Evolutionary conservation across 2,113 vertebrate genomes (phyloP).

Genomic region (Oxyruncus cristatus): DNA sequence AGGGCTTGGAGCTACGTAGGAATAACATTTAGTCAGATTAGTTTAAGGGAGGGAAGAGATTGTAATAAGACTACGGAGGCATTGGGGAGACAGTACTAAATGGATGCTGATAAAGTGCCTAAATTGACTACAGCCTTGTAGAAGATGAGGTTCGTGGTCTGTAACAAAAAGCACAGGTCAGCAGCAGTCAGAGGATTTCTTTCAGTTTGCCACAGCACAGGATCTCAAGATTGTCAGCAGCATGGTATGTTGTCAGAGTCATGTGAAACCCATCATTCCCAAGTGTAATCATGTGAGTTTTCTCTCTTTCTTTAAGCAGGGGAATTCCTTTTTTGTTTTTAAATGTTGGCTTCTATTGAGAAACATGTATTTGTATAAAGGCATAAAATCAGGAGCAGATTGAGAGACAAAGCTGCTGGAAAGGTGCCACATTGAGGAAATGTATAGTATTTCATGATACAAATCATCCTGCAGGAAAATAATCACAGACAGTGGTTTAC

Average conservation of each 20-base stretch:
- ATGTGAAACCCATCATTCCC: slow-evolving; percentile 1
- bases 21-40: background rate
- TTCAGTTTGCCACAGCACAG: background rate
- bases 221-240: background rate
- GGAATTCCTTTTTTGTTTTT: slow-evolving; percentile 44
- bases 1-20: background rate
- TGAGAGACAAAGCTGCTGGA: slow-evolving; percentile 18
- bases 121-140: background rate
- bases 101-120: background rate
- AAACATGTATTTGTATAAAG: background rate
- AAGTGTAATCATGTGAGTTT: background rate
- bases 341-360: background rate
- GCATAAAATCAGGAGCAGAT: slow-evolving; percentile 31
- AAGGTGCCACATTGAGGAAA: background rate
- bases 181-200: background rate
- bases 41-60: background rate
- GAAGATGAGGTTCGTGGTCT: background rate
- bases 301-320: slow-evolving; percentile 13
- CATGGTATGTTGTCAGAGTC: background rate
- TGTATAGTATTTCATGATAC: background rate
- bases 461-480: slow-evolving; percentile 38
- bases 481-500: slow-evolving; percentile 8
- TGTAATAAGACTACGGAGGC: background rate
- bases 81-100: background rate
- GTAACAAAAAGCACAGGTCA: background rate